Evolutionary conservation across 2,797 vertebrate species (phyloP).

Genomic region (Phylloscopus collybita): DNA sequence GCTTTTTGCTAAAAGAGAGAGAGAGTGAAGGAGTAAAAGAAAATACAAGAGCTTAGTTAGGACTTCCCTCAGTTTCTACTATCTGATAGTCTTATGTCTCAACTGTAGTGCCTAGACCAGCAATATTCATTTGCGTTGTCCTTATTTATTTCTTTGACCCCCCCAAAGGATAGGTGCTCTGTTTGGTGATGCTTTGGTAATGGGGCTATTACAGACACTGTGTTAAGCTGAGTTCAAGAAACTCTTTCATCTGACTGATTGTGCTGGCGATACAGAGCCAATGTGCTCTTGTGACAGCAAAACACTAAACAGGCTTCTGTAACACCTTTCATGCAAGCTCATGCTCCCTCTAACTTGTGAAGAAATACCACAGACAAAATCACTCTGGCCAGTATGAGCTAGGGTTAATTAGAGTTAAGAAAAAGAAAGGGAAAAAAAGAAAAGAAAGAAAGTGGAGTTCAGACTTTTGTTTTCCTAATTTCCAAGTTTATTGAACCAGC

Average conservation of each 20-base stretch:
- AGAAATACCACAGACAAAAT: not conserved
- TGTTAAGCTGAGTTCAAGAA: slow-evolving; percentile 39
- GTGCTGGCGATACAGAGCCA: not conserved
- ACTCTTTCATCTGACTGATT: slow-evolving; percentile 44
- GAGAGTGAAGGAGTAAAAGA: not conserved
- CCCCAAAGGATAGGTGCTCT: not conserved
- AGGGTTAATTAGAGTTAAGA: not conserved
- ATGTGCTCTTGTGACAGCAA: not conserved
- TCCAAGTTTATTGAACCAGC: not conserved
- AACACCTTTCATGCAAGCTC: not conserved
- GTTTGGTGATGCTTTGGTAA: slow-evolving; percentile 1
- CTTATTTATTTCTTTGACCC: not conserved
- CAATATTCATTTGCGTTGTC: not conserved
- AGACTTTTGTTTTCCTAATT: not conserved
- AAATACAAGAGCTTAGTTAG: not conserved
- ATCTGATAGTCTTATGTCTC: not conserved
- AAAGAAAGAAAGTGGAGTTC: not conserved
- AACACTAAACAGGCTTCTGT: slow-evolving; percentile 9
- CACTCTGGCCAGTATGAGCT: not conserved
- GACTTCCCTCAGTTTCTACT: not conserved
- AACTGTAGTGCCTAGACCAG: not conserved
- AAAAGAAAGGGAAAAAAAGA: not conserved
- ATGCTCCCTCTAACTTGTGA: not conserved
- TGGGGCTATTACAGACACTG: not conserved
- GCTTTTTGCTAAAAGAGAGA: not conserved